Evolutionary conservation across 2,888 invertebrate species (phyloP).

Genomic region (Caenorhabditis macrosperma): DNA sequence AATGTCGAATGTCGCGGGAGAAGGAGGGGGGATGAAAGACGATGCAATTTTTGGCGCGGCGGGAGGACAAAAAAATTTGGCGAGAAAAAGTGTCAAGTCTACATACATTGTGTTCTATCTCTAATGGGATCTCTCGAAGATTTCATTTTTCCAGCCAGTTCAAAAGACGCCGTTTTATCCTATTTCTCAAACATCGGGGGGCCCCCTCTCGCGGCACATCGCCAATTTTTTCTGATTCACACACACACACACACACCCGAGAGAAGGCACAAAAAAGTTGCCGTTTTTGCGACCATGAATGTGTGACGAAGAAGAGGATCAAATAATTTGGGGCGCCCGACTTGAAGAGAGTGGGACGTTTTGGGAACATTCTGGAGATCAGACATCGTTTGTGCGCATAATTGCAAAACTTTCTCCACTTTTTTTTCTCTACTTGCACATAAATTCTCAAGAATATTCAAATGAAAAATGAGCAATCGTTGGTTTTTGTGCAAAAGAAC

Average conservation of each 20-base stretch:
- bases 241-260: conserved; percentile 12
- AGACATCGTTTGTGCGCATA: conserved; percentile 47
- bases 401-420: conserved; percentile 35
- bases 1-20: conserved; percentile 24
- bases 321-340: conserved; percentile 49
- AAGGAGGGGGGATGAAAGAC: conserved; percentile 8
- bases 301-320: conserved; percentile 53
- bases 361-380: conserved; percentile 52
- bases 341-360: conserved; percentile 47
- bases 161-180: conserved; percentile 54
- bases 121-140: conserved; percentile 59
- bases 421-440: conserved; percentile 21
- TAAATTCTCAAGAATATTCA: conserved; percentile 2
- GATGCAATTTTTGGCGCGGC: neutral
- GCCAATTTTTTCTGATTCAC: conserved; percentile 49
- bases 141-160: conserved; percentile 57
- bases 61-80: conserved; percentile 41
- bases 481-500: neutral
- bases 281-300: conserved; percentile 48
- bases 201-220: conserved; percentile 33
- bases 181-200: conserved; percentile 52
- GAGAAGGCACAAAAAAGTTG: conserved; percentile 41
- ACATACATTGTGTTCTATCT: conserved; percentile 56
- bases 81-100: conserved; percentile 48
- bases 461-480: neutral